Evolutionary conservation across 2,113 vertebrate genomes (phyloP).

Genomic region (Mustelus asterias): DNA sequence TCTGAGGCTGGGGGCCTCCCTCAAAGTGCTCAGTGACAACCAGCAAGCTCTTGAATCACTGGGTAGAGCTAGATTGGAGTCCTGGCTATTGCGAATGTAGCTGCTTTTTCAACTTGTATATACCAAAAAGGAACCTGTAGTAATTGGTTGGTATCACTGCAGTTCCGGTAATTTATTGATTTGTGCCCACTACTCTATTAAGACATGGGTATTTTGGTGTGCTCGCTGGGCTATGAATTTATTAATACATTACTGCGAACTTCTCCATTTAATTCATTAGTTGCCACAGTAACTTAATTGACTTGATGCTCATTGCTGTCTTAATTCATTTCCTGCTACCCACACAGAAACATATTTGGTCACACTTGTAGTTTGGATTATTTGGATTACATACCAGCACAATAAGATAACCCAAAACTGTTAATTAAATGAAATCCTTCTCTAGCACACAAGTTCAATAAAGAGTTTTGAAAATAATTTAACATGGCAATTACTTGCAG

Average conservation of each 20-base stretch:
- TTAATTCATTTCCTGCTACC: background rate
- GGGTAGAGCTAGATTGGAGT: no score
- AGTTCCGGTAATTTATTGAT: background rate
- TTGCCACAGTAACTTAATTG: background rate
- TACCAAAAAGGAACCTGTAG: no score
- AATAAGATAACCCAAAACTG: background rate
- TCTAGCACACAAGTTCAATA: background rate
- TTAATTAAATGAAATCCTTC: background rate
- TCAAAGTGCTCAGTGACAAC: background rate
- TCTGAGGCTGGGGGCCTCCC: background rate
- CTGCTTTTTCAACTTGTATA: no score
- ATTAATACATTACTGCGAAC: background rate
- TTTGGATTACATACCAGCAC: background rate
- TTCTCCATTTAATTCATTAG: background rate
- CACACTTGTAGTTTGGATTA: background rate
- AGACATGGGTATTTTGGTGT: background rate
- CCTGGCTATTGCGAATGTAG: no score
- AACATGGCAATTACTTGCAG: background rate
- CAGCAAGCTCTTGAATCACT: no score
- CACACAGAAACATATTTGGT: background rate
- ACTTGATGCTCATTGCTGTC: background rate
- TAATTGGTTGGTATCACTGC: background rate
- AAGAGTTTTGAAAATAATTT: background rate
- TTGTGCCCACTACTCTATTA: background rate
- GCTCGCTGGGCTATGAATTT: background rate